Evolutionary conservation across 2,113 vertebrate species (phyloP).

Genomic region (Macquaria australasica): DNA sequence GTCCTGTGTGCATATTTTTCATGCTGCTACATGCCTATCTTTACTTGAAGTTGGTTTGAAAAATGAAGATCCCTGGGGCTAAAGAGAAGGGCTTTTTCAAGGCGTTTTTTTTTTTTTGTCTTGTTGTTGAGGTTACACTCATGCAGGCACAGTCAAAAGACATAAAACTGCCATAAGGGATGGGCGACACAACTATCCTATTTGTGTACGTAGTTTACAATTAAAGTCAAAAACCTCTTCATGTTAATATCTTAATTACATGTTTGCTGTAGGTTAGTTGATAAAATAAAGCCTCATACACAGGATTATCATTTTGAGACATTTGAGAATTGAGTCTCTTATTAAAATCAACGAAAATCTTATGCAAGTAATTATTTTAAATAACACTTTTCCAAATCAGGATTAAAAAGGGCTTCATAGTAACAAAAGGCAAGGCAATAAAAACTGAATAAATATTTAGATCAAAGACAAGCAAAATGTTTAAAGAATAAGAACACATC

Average conservation of each 20-base stretch:
- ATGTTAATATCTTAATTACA: background rate
- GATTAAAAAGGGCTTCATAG: background rate
- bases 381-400: background rate
- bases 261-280: background rate
- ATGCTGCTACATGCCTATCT: constrained; percentile 84
- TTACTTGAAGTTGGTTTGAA: constrained; percentile 74
- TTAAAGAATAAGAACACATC: background rate
- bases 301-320: background rate
- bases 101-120: constrained; percentile 1
- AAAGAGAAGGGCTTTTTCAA: constrained; percentile 65
- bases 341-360: background rate
- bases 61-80: constrained; percentile 76
- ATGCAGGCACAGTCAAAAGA: constrained; percentile 49
- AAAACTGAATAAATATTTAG: background rate
- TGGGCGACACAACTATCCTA: constrained; percentile 13
- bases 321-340: background rate
- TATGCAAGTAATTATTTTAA: background rate
- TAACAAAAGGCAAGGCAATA: background rate
- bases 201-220: background rate
- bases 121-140: constrained; percentile 43
- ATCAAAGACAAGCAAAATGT: background rate
- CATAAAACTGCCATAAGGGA: constrained; percentile 2
- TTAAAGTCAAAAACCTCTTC: background rate
- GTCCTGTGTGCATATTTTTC: constrained; percentile 84
- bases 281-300: background rate